These are phyloP conservation scores for Metallyticus violacea DNA, from an alignment of 2,888 invertebrate genomes.

Conservation along the genomic window DNA sequence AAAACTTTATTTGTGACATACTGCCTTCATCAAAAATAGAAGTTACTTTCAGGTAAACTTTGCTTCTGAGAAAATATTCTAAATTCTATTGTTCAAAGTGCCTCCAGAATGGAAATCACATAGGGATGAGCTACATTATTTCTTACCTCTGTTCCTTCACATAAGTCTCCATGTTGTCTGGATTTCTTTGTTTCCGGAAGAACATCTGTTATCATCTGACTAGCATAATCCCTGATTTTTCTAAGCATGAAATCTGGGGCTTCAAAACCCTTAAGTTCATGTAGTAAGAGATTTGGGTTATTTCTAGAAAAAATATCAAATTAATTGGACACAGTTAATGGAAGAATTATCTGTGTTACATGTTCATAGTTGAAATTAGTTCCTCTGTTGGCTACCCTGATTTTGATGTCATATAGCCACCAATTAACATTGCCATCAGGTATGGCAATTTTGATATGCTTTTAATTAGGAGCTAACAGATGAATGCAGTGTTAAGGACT, in stretches of 20 bases:
- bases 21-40: too few relatives aligned
- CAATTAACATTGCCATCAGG: too few relatives aligned
- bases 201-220: constrained; percentile 45
- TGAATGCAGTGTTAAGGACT: too few relatives aligned
- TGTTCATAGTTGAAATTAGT: too few relatives aligned
- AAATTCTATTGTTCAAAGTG: background rate
- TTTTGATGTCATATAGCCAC: too few relatives aligned
- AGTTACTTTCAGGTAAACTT: background rate
- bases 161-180: background rate
- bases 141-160: constrained; percentile 20
- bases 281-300: constrained; percentile 60
- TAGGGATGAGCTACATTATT: background rate
- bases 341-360: too few relatives aligned
- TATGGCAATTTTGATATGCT: too few relatives aligned
- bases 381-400: too few relatives aligned
- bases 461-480: too few relatives aligned
- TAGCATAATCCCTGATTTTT: constrained; percentile 69
- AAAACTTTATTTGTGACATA: too few relatives aligned
- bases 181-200: background rate
- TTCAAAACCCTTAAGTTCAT: constrained; percentile 71
- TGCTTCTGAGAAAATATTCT: background rate
- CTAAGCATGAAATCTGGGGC: constrained; percentile 71
- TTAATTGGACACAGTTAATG: too few relatives aligned
- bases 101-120: background rate
- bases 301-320: constrained; percentile 49